These are phyloP conservation scores for Lithophane semibrunnea DNA, from an alignment of 2,888 invertebrate genomes.

Conservation along the genomic window DNA sequence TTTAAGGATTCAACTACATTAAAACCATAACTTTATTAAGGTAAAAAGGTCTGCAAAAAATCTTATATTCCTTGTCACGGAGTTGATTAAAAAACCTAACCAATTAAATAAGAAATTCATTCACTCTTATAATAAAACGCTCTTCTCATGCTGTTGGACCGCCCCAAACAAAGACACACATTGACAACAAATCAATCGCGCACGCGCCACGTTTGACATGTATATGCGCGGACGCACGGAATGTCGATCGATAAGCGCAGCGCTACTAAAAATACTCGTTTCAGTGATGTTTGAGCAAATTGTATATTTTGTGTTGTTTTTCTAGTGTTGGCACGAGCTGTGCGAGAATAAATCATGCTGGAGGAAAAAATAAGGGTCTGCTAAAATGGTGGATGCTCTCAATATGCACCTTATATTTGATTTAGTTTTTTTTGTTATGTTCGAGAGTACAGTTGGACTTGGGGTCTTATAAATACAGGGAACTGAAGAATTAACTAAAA, in stretches of 20 bases:
- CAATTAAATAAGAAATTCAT: not conserved
- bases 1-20: not conserved
- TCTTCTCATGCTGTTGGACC: conserved; percentile 49
- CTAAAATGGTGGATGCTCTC: not conserved
- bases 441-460: not conserved
- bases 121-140: conserved; percentile 31
- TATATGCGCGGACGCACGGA: conserved; percentile 74
- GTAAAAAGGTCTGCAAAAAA: not conserved
- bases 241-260: conserved; percentile 74
- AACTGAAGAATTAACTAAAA: not conserved
- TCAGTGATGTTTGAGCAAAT: conserved; percentile 43
- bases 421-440: not conserved
- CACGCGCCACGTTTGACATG: conserved; percentile 81
- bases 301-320: conserved; percentile 35
- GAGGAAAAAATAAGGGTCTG: not conserved
- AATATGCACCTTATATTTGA: not conserved
- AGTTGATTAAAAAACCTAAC: not conserved
- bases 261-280: conserved; percentile 53
- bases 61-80: too few species aligned
- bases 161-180: conserved; percentile 73
- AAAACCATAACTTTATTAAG: too few species aligned
- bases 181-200: conserved; percentile 85
- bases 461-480: not conserved
- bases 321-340: not conserved
- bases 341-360: not conserved